phyloP scores from a whole-genome alignment of 2,888 invertebrate species.

The Teleogryllus oceanicus region DNA sequence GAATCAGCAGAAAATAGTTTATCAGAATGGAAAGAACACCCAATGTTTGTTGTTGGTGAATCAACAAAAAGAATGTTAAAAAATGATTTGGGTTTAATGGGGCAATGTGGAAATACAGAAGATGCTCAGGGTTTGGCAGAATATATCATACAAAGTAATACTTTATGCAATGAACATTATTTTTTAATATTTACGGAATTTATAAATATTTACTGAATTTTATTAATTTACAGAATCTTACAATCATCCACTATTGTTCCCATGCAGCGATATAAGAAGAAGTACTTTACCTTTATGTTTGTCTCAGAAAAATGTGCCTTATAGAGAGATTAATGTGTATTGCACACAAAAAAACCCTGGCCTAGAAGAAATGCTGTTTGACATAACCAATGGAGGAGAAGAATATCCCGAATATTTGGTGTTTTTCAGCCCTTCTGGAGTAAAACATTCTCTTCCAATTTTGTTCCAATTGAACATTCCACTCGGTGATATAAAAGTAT shows the following conservation, averaged over 20 bases:
- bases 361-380: slow-evolving; percentile 48
- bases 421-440: slow-evolving; percentile 60
- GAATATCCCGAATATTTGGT: slow-evolving; percentile 53
- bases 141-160: slow-evolving; percentile 50
- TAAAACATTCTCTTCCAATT: slow-evolving; percentile 50
- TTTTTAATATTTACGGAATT: background rate
- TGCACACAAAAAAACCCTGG: slow-evolving; percentile 53
- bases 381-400: slow-evolving; percentile 45
- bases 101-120: slow-evolving; percentile 54
- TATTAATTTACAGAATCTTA: slow-evolving; percentile 40
- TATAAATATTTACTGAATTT: background rate
- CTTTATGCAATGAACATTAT: background rate
- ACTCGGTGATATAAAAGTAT: slow-evolving; percentile 31
- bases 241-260: slow-evolving; percentile 52
- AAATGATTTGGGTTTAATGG: slow-evolving; percentile 49
- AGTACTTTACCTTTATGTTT: slow-evolving; percentile 52
- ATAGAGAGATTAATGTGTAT: slow-evolving; percentile 54
- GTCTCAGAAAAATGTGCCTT: slow-evolving; percentile 45
- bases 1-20: slow-evolving; percentile 40
- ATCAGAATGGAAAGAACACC: slow-evolving; percentile 48
- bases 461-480: slow-evolving; percentile 46
- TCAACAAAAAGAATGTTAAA: slow-evolving; percentile 51
- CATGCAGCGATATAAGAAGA: slow-evolving; percentile 56
- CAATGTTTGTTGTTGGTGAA: slow-evolving; percentile 56
- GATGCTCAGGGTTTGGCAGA: slow-evolving; percentile 54